These are phyloP conservation scores for Eubasilissa regina DNA, from an alignment of 1,140 invertebrate genomes.

Conservation along the genomic window DNA sequence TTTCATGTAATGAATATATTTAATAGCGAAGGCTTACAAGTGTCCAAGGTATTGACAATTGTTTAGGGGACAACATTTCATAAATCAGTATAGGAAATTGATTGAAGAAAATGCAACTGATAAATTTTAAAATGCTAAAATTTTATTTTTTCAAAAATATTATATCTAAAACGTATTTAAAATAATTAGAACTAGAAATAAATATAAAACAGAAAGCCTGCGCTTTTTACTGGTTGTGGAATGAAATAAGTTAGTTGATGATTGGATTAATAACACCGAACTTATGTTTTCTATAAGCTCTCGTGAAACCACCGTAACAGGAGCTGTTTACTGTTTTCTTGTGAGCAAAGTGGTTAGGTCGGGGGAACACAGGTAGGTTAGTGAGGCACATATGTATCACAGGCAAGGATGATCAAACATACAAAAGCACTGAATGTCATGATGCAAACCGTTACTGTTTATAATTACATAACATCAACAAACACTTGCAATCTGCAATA, in stretches of 20 bases:
- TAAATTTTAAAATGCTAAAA: no score
- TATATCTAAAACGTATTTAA: no score
- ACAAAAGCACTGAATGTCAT: slow-evolving; percentile 68
- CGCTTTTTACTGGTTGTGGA: not conserved
- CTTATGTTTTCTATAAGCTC: not conserved
- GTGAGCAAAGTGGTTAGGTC: slow-evolving; percentile 19
- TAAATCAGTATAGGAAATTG: no score
- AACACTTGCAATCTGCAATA: slow-evolving; percentile 45
- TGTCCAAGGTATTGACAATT: no score
- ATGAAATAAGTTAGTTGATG: slow-evolving; percentile 1
- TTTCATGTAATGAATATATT: no score
- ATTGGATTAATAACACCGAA: no score
- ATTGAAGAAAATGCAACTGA: no score
- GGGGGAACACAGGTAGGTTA: slow-evolving; percentile 63
- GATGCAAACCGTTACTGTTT: slow-evolving; percentile 43
- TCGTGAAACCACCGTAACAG: slow-evolving; percentile 8
- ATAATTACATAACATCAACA: slow-evolving; percentile 48
- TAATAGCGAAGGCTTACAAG: no score
- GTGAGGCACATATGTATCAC: slow-evolving; percentile 69
- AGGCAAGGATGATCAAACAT: slow-evolving; percentile 74
- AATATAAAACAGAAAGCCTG: slow-evolving; percentile 4
- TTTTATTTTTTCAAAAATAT: no score
- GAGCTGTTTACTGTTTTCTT: slow-evolving; percentile 15
- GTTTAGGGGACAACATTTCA: no score
- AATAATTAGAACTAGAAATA: not conserved